A percentile compares a stretch with the other conserved stretches of the same genome.
Evolutionary conservation across 2,888 invertebrate genomes (phyloP).

Genomic region (Drosophila differens): DNA sequence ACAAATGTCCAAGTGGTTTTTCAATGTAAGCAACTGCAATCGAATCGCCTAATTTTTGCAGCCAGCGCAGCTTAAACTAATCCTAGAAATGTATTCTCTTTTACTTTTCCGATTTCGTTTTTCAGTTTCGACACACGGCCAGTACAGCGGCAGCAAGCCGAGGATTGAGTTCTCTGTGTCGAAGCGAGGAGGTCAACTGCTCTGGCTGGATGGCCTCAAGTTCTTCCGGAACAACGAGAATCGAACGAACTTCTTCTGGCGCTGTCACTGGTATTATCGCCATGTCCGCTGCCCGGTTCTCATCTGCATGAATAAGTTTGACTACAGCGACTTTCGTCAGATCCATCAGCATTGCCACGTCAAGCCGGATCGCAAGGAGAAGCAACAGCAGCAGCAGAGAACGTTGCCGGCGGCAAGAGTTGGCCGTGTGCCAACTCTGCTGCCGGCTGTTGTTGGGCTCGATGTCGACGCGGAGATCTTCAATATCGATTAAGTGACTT

Average conservation of each 20-base stretch:
- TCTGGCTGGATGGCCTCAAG: conserved; percentile 84
- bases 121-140: conserved; percentile 58
- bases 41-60: background rate
- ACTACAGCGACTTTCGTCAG: conserved; percentile 83
- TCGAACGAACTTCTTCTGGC: conserved; percentile 84
- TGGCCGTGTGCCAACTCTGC: conserved; percentile 1
- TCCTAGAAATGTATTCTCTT: background rate
- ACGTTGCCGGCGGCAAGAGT: background rate
- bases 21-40: conserved; percentile 32
- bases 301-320: conserved; percentile 85
- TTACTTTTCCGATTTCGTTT: conserved; percentile 4
- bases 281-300: conserved; percentile 84
- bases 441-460: conserved; percentile 21
- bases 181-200: conserved; percentile 83
- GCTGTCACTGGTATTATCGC: conserved; percentile 85
- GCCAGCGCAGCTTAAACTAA: background rate
- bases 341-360: conserved; percentile 84
- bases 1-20: conserved; percentile 56
- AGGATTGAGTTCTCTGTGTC: conserved; percentile 84
- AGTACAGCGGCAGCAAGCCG: conserved; percentile 76
- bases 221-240: conserved; percentile 85
- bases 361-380: conserved; percentile 68
- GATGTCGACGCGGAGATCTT: conserved; percentile 44
- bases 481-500: conserved; percentile 54
- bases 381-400: conserved; percentile 16